Conservation (phyloP, 2,888 invertebrate species). For the Drosophila pegasa region DNA sequence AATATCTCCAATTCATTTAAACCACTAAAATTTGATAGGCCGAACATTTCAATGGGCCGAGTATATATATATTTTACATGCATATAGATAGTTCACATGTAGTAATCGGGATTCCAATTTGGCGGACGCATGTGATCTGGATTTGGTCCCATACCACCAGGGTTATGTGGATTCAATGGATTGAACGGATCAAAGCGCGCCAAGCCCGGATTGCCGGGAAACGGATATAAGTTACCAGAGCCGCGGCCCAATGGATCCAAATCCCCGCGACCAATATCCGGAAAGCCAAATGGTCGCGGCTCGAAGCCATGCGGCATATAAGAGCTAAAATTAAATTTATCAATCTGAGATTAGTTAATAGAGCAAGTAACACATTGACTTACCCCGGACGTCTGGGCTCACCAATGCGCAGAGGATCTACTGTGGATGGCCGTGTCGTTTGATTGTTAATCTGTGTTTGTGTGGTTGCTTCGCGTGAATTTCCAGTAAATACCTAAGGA, state of each 20-base stretch:
- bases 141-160: constrained; percentile 85
- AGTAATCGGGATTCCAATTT: constrained; percentile 85
- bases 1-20: constrained; percentile 7
- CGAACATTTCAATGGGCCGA: not conserved
- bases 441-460: constrained; percentile 68
- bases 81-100: constrained; percentile 68
- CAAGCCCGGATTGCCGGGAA: constrained; percentile 32
- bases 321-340: constrained; percentile 25
- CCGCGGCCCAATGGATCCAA: constrained; percentile 90
- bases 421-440: constrained; percentile 9
- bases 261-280: constrained; percentile 89
- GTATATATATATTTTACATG: not conserved
- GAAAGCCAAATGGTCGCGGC: constrained; percentile 82
- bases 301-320: constrained; percentile 60
- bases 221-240: constrained; percentile 77
- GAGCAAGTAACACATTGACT: not conserved
- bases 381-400: constrained; percentile 74
- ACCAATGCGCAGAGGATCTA: constrained; percentile 76
- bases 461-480: constrained; percentile 80
- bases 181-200: constrained; percentile 92
- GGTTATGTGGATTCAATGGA: constrained; percentile 87
- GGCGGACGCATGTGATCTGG: constrained; percentile 91
- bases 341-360: not conserved
- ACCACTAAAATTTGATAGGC: constrained; percentile 49
- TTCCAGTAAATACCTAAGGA: constrained; percentile 82